These are phyloP conservation scores for Xyliphius kryptos DNA, from an alignment of 2,113 vertebrate species.

Conservation along the genomic window DNA sequence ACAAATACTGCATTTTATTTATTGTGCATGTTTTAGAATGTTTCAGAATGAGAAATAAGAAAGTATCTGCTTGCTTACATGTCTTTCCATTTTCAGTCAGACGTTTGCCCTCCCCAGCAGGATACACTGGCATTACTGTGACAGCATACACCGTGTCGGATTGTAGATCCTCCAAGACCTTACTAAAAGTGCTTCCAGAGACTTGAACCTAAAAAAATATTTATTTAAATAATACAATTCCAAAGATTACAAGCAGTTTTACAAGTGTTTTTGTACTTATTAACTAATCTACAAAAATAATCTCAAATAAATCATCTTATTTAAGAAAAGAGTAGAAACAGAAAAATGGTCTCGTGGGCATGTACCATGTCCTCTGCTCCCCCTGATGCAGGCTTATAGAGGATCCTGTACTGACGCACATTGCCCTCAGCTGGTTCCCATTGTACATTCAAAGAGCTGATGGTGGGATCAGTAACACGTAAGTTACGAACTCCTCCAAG, in stretches of 20 bases:
- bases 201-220: slow-evolving; percentile 69
- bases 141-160: slow-evolving; percentile 81
- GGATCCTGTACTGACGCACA: slow-evolving; percentile 85
- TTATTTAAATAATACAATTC: no score
- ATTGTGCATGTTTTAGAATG: not conserved
- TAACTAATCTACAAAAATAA: no score
- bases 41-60: not conserved
- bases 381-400: slow-evolving; percentile 75
- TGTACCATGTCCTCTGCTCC: slow-evolving; percentile 81
- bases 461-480: slow-evolving; percentile 86
- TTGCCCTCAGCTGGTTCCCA: slow-evolving; percentile 93
- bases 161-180: slow-evolving; percentile 78
- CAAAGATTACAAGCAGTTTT: no score
- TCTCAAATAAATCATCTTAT: no score
- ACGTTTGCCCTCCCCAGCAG: slow-evolving; percentile 81
- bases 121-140: slow-evolving; percentile 80
- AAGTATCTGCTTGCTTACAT: slow-evolving; percentile 64
- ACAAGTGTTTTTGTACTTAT: no score
- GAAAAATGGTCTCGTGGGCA: not conserved
- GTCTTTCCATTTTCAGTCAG: slow-evolving; percentile 84
- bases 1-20: no score
- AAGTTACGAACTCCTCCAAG: slow-evolving; percentile 84
- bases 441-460: slow-evolving; percentile 80
- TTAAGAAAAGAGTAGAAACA: not conserved
- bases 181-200: slow-evolving; percentile 78